These are phyloP conservation scores for Cricetomys ansorgei DNA, from an alignment of 2,113 vertebrate genomes.

Conservation along the genomic window DNA sequence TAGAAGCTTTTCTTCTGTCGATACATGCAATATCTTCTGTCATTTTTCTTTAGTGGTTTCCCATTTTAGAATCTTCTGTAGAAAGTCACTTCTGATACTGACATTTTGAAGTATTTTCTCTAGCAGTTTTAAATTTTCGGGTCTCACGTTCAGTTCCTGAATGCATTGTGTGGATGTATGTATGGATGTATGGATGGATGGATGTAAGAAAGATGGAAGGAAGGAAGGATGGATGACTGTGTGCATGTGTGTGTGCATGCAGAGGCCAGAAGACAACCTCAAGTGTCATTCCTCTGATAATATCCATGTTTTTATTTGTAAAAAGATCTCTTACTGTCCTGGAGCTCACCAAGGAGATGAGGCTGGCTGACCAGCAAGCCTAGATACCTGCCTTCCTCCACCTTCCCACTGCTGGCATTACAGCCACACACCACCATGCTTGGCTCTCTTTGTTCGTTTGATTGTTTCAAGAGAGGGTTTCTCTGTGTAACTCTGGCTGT, in stretches of 20 bases:
- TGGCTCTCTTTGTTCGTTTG: too few relatives aligned
- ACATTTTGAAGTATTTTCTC: not conserved
- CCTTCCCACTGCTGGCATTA: not conserved
- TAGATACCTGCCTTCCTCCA: not conserved
- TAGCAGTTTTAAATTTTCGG: not conserved
- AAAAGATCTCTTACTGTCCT: not conserved
- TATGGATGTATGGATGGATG: not conserved
- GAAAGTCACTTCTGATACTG: not conserved
- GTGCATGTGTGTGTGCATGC: not conserved
- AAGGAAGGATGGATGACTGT: too few relatives aligned
- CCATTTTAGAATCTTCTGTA: not conserved
- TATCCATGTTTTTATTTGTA: not conserved
- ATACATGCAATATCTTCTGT: not conserved
- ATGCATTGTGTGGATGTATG: not conserved
- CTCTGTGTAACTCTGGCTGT: too few relatives aligned
- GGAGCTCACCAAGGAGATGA: not conserved
- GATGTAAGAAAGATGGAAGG: too few relatives aligned
- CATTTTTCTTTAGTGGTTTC: not conserved
- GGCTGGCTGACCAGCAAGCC: not conserved
- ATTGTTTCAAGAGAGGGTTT: too few relatives aligned
- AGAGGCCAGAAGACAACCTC: not conserved
- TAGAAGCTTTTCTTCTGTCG: not conserved
- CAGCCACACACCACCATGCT: not conserved
- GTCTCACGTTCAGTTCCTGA: not conserved
- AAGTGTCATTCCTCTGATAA: not conserved